Percentiles rank a stretch among this genome's conserved stretches.
phyloP scores from a whole-genome alignment of 2,113 vertebrate species.

The Pelvicachromis taeniatus region DNA sequence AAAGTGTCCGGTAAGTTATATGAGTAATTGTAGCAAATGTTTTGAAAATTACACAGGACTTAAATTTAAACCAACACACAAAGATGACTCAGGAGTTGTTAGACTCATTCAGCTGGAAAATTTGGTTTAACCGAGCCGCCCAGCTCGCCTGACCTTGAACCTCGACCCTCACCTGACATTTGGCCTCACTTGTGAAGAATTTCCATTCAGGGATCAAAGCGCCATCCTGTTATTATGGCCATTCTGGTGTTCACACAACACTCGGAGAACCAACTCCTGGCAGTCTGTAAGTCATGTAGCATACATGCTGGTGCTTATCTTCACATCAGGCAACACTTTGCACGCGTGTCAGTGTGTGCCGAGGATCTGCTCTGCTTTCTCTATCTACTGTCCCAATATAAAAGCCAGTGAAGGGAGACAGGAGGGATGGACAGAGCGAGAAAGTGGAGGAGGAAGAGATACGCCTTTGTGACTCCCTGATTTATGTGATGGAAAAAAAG shows the following conservation, averaged over 20 bases:
- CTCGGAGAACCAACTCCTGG: background rate
- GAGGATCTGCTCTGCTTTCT: constrained; percentile 50
- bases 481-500: constrained; percentile 39
- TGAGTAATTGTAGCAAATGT: background rate
- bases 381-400: constrained; percentile 62
- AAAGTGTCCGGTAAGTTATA: background rate
- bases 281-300: constrained; percentile 8
- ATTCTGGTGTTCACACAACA: background rate
- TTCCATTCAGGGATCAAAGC: background rate
- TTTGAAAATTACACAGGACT: background rate
- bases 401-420: constrained; percentile 54
- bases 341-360: background rate
- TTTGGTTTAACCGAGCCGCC: background rate
- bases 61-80: background rate
- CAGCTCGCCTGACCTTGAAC: constrained; percentile 16
- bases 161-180: background rate
- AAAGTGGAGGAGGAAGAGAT: constrained; percentile 21
- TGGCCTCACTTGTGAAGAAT: constrained; percentile 7
- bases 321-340: constrained; percentile 41
- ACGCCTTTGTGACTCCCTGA: constrained; percentile 37
- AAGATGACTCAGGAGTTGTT: background rate
- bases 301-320: background rate
- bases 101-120: constrained; percentile 19
- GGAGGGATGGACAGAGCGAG: constrained; percentile 10
- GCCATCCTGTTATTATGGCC: background rate